phyloP scores from a whole-genome alignment of 2,797 vertebrate species.

The Ptychadena robeensis region DNA sequence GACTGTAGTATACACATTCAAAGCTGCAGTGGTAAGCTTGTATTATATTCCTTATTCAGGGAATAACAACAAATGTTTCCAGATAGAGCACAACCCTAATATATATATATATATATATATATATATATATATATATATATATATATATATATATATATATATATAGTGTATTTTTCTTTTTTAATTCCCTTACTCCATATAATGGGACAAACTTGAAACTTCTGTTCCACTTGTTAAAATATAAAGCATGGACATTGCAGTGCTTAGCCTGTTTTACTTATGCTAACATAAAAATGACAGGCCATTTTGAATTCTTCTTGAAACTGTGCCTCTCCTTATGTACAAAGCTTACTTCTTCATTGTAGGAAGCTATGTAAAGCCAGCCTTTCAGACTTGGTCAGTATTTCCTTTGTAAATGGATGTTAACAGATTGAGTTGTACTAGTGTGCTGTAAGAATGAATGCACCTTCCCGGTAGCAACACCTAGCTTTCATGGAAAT shows the following conservation, averaged over 20 bases:
- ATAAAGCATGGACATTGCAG: not conserved
- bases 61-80: conserved; percentile 25
- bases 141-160: not conserved
- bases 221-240: too few relatives aligned
- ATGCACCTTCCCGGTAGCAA: conserved; percentile 46
- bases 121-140: too few relatives aligned
- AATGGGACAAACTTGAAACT: not conserved
- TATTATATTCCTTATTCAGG: conserved; percentile 35
- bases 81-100: conserved; percentile 41
- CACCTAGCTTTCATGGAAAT: conserved; percentile 11
- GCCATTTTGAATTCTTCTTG: not conserved
- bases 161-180: not conserved
- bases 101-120: not conserved
- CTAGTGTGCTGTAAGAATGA: conserved; percentile 42
- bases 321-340: conserved; percentile 8
- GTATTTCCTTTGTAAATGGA: not conserved
- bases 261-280: not conserved
- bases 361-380: too few relatives aligned
- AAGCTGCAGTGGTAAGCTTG: not conserved
- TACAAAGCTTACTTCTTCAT: not conserved
- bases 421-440: not conserved
- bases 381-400: not conserved
- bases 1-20: not conserved
- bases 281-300: not conserved
- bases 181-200: not conserved